phyloP scores from a whole-genome alignment of 2,113 vertebrate species.

The Meleagris gallopavo region DNA sequence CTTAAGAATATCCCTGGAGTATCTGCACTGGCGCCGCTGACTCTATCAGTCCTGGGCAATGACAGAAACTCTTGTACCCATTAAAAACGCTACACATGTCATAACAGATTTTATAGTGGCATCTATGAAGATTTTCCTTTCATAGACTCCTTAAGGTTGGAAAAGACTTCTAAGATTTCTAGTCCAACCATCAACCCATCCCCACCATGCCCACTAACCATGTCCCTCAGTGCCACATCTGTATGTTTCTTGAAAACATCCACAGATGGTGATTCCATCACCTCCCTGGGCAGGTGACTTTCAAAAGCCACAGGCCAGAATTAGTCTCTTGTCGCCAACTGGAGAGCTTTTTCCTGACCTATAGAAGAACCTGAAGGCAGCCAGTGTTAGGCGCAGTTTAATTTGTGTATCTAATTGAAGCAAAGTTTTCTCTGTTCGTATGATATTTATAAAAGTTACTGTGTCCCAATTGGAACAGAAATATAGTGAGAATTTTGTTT shows the following conservation, averaged over 20 bases:
- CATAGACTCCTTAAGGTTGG: too few relatives aligned
- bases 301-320: too few relatives aligned
- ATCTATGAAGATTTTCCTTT: not conserved
- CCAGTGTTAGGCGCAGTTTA: not conserved
- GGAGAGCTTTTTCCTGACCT: not conserved
- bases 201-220: too few relatives aligned
- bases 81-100: not conserved
- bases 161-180: too few relatives aligned
- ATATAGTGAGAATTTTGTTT: not conserved
- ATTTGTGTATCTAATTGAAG: not conserved
- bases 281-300: too few relatives aligned
- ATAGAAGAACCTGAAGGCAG: not conserved
- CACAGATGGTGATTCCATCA: too few relatives aligned
- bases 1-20: not conserved
- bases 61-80: not conserved
- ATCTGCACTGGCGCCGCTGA: not conserved
- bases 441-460: not conserved
- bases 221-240: too few relatives aligned
- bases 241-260: too few relatives aligned
- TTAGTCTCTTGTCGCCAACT: not conserved
- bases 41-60: not conserved
- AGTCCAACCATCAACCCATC: too few relatives aligned
- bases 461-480: not conserved
- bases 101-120: not conserved
- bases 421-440: not conserved